Percentiles rank a stretch among this genome's conserved stretches.
phyloP scores from a whole-genome alignment of 2,113 vertebrate species.

The Rhinoderma darwinii region DNA sequence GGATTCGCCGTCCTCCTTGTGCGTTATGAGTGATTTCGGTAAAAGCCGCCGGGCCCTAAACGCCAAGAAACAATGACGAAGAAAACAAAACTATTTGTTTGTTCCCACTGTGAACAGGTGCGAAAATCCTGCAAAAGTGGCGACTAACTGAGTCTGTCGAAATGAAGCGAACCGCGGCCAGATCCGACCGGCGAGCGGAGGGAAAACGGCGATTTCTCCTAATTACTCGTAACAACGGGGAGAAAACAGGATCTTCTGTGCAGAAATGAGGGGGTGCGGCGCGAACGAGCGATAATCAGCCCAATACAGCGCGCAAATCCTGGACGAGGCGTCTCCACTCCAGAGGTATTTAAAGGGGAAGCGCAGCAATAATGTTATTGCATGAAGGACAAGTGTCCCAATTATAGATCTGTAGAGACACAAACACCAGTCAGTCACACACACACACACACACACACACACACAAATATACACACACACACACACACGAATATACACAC shows the following conservation, averaged over 20 bases:
- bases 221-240: conserved; percentile 58
- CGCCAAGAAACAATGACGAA: conserved; percentile 1
- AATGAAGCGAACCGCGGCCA: not conserved
- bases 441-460: too few relatives aligned
- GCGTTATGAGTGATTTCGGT: too few relatives aligned
- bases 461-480: too few relatives aligned
- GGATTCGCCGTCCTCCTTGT: too few relatives aligned
- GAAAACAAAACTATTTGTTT: not conserved
- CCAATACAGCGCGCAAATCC: not conserved
- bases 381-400: too few relatives aligned
- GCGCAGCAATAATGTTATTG: too few relatives aligned
- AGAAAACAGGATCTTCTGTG: not conserved
- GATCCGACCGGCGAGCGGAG: not conserved
- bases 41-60: too few relatives aligned
- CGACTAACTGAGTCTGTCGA: not conserved
- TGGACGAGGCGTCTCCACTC: not conserved
- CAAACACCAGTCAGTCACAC: too few relatives aligned
- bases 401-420: too few relatives aligned
- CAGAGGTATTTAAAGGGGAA: not conserved
- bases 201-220: conserved; percentile 60
- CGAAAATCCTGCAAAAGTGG: not conserved
- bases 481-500: too few relatives aligned
- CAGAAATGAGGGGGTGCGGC: not conserved
- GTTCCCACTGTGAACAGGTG: not conserved
- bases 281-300: not conserved